phyloP scores from a whole-genome alignment of 2,113 vertebrate species.

The Albula glossodonta region DNA sequence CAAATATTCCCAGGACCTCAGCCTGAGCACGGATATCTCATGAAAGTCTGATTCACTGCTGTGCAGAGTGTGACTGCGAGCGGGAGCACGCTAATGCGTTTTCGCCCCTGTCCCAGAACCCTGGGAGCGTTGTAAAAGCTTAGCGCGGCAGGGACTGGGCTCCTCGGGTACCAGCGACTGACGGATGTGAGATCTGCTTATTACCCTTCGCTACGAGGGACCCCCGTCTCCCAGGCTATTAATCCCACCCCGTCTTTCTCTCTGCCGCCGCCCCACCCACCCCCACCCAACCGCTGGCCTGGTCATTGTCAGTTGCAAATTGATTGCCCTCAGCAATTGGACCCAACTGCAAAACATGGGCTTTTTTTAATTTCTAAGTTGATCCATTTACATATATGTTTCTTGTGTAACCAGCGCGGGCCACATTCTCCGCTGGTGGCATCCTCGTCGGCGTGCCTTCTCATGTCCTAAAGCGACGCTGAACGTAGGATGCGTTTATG shows the following conservation, averaged over 20 bases:
- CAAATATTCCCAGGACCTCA: constrained; percentile 15
- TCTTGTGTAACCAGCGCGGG: too few species aligned
- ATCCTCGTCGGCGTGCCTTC: neutral
- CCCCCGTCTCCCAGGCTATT: constrained; percentile 34
- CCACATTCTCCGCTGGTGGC: neutral
- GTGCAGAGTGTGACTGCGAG: constrained; percentile 15
- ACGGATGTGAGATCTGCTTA: constrained; percentile 36
- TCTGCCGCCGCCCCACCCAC: constrained; percentile 6
- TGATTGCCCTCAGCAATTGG: constrained; percentile 33
- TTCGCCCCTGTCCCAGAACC: constrained; percentile 8
- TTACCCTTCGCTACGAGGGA: constrained; percentile 21
- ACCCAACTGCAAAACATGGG: neutral
- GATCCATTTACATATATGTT: neutral
- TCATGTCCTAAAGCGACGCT: neutral
- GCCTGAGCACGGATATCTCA: constrained; percentile 15
- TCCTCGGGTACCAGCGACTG: constrained; percentile 3
- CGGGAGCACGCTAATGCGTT: constrained; percentile 26
- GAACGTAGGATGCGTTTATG: neutral
- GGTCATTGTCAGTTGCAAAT: neutral
- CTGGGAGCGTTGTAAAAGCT: constrained; percentile 28
- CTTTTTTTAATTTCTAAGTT: constrained; percentile 1
- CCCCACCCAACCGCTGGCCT: neutral
- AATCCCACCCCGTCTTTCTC: constrained; percentile 18
- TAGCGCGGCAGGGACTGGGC: constrained; percentile 26
- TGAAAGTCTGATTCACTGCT: constrained; percentile 13